Evolutionary conservation across 2,888 invertebrate genomes (phyloP).

Genomic region (Schizotus pectinicornis): DNA sequence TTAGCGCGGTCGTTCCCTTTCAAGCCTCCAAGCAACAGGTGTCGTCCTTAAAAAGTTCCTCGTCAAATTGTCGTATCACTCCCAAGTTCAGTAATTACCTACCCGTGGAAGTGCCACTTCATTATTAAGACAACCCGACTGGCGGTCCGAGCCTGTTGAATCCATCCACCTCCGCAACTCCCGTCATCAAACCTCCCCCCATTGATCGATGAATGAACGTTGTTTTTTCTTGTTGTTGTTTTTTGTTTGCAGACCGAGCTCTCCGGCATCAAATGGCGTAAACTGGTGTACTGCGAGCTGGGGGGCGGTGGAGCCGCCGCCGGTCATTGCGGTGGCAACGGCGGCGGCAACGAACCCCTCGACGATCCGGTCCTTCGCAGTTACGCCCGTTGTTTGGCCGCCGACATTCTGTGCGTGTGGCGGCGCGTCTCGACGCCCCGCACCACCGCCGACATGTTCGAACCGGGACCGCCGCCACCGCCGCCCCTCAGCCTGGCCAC

Average conservation of each 20-base stretch:
- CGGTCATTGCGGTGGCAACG: slow-evolving; percentile 44
- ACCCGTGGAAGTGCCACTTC: too few species aligned
- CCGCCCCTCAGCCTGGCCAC: slow-evolving; percentile 83
- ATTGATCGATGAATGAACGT: not conserved
- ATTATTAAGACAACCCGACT: too few species aligned
- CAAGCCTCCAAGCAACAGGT: too few species aligned
- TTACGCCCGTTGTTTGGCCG: slow-evolving; percentile 89
- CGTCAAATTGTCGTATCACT: too few species aligned
- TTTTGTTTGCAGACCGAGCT: slow-evolving; percentile 88
- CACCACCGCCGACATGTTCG: slow-evolving; percentile 56
- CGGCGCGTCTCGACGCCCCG: slow-evolving; percentile 78
- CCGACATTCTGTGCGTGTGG: slow-evolving; percentile 98
- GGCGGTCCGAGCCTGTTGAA: too few species aligned
- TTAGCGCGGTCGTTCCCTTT: too few species aligned
- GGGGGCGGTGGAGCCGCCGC: slow-evolving; percentile 57
- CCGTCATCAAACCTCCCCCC: not conserved
- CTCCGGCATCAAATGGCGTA: slow-evolving; percentile 99
- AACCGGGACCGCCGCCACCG: slow-evolving; percentile 62
- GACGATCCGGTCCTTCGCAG: slow-evolving; percentile 91
- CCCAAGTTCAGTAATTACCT: too few species aligned
- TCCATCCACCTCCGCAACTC: not conserved
- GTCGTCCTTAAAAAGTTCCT: too few species aligned
- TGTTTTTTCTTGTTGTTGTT: not conserved
- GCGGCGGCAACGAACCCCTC: slow-evolving; percentile 66
- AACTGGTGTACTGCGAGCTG: slow-evolving; percentile 83